Evolutionary conservation across 2,113 vertebrate species (phyloP).

Genomic region (Periophthalmodon schlosseri): DNA sequence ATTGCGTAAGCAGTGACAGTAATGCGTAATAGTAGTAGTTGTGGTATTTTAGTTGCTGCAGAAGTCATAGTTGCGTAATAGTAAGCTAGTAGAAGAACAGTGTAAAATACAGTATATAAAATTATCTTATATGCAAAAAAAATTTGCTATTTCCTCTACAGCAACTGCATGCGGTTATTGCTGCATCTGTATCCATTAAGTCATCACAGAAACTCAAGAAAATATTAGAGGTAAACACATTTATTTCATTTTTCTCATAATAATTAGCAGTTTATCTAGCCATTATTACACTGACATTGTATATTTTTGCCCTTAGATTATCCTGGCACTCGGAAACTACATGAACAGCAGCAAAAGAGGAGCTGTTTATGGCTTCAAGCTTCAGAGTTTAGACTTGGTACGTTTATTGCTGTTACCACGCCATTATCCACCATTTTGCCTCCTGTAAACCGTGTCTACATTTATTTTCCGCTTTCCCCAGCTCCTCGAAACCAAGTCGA

Average conservation of each 20-base stretch:
- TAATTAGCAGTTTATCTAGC: background rate
- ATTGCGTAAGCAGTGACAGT: no score
- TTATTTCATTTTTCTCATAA: background rate
- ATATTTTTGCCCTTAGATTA: conserved; percentile 80
- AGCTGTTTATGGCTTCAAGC: conserved; percentile 98
- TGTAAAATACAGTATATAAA: background rate
- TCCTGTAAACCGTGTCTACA: background rate
- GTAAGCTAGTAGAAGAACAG: no score
- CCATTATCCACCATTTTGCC: background rate
- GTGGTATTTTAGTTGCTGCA: background rate
- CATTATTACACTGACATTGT: background rate
- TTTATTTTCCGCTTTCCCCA: conserved; percentile 42
- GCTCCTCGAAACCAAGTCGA: conserved; percentile 96
- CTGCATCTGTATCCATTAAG: conserved; percentile 93
- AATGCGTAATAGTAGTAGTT: background rate
- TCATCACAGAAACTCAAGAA: conserved; percentile 95
- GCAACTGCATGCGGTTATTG: conserved; percentile 96
- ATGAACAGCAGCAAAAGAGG: conserved; percentile 99
- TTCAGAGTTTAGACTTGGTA: conserved; percentile 97
- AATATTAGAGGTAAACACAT: conserved; percentile 86
- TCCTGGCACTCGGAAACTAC: conserved; percentile 97
- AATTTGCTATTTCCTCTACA: conserved; percentile 41
- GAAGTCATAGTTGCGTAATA: background rate
- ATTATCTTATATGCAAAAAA: background rate
- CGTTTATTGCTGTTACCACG: conserved; percentile 17